Evolutionary conservation across 2,888 invertebrate genomes (phyloP), one percentile per base, ranked within the genome.

Genomic region (Pemphredon lugubris): DNA sequence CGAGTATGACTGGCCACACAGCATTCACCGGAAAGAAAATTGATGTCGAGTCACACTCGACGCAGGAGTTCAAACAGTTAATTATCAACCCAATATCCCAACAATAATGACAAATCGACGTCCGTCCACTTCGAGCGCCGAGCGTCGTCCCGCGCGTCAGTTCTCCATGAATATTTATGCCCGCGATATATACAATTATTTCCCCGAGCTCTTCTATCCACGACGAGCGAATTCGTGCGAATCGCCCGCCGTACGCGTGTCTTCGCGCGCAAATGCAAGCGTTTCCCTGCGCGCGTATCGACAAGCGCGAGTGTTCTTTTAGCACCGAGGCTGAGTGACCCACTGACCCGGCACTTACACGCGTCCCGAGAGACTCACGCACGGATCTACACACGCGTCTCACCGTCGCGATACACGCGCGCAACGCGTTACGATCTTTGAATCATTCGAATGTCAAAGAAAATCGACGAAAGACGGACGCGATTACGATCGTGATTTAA

Each of bases 251-350:
- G 26, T 34, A 30, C 20, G 16, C 37, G 48, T 13, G 48, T 39
- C 32, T 21, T 2, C 53, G 16, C 34, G 5, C 21, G 21, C 34
- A 18, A 14, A 51, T 30, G 45, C 39, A 26, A 44, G 42, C 72
- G 47, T 68, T 68, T 53, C 32, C 66, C 44, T 66, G 53, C 53
- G 61, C 34, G 58, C 54, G 68, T 55, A 57, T 69, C 59, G 61
- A 57, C 55, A 70, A 68, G 57, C 63, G 45, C 13, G 65, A 65
- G 67, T 63, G 65, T 80, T 59, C 78, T 78, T 76, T 83, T 80
- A 82, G 70, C 77, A 73, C 71, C 69, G 77, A n/a, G 77, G 78
- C 72, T 76, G 78, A 70, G 60, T 82, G 83, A 83, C 83, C 83
- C 66, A 83, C 83, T 83, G 84, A 83, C 83, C 83, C 77, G 77